phyloP scores from a whole-genome alignment of 2,888 invertebrate species.

The Drosophila paucipuncta region DNA sequence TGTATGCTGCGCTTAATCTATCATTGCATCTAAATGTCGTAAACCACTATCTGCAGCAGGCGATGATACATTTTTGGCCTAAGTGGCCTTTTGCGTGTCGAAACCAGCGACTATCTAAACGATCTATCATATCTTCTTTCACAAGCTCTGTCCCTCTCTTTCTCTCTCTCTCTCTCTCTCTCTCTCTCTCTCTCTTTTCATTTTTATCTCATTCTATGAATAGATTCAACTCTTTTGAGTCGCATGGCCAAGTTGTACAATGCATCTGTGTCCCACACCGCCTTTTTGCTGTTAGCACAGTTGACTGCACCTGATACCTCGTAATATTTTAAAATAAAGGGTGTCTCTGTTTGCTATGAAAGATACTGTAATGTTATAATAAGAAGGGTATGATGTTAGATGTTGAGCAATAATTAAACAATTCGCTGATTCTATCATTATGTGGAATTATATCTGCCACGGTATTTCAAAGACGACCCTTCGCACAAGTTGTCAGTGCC shows the following conservation, averaged over 20 bases:
- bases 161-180: not conserved
- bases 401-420: not conserved
- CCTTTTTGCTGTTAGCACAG: constrained; percentile 54
- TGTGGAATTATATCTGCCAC: not conserved
- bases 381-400: not conserved
- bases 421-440: not conserved
- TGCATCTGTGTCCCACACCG: constrained; percentile 38
- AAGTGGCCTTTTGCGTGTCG: constrained; percentile 79
- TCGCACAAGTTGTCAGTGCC: not conserved
- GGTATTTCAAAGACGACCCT: constrained; percentile 6
- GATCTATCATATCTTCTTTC: constrained; percentile 53
- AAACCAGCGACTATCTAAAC: constrained; percentile 47
- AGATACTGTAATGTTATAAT: not conserved
- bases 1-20: constrained; percentile 48
- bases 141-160: not conserved
- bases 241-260: constrained; percentile 6
- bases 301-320: constrained; percentile 36
- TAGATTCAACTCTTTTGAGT: constrained; percentile 32
- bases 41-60: constrained; percentile 24
- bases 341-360: not conserved
- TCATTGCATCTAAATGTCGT: constrained; percentile 54
- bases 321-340: not conserved
- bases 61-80: constrained; percentile 77
- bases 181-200: not conserved
- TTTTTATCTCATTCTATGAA: constrained; percentile 8